These are phyloP conservation scores for Platypus cylindrus DNA, from an alignment of 2,888 invertebrate genomes.

Conservation along the genomic window DNA sequence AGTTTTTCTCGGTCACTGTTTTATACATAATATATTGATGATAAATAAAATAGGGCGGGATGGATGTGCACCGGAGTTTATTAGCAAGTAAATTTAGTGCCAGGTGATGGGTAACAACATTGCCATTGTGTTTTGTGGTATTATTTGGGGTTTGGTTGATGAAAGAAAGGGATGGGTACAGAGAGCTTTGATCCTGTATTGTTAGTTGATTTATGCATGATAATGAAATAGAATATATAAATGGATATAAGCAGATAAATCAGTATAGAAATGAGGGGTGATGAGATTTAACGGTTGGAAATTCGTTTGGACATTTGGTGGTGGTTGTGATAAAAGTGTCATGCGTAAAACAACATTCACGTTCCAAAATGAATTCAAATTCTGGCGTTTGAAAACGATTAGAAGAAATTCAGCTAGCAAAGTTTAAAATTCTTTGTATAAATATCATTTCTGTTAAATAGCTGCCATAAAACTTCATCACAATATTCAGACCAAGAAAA, in stretches of 20 bases:
- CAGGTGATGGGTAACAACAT: conserved; percentile 13
- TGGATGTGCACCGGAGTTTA: conserved; percentile 11
- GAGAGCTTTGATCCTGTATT: not conserved
- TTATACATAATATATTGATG: no score
- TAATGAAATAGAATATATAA: conserved; percentile 13
- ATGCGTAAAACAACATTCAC: no score
- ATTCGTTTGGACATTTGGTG: no score
- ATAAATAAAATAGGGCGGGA: conserved; percentile 28
- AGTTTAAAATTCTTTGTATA: no score
- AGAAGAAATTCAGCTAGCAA: no score
- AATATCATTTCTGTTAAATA: no score
- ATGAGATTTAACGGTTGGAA: not conserved
- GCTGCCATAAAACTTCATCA: no score
- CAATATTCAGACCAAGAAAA: no score
- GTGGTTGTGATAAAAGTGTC: no score
- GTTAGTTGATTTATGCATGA: conserved; percentile 12
- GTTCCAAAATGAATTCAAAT: no score
- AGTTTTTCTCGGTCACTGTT: conserved; percentile 25
- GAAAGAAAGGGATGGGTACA: conserved; percentile 14
- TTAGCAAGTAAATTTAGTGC: conserved; percentile 17
- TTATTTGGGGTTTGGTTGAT: conserved; percentile 16
- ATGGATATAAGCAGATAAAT: conserved; percentile 3
- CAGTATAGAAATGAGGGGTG: not conserved
- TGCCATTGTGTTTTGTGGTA: conserved; percentile 24
- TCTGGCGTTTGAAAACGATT: no score